phyloP scores from a whole-genome alignment of 2,113 vertebrate genomes.

The Equus przewalskii region DNA sequence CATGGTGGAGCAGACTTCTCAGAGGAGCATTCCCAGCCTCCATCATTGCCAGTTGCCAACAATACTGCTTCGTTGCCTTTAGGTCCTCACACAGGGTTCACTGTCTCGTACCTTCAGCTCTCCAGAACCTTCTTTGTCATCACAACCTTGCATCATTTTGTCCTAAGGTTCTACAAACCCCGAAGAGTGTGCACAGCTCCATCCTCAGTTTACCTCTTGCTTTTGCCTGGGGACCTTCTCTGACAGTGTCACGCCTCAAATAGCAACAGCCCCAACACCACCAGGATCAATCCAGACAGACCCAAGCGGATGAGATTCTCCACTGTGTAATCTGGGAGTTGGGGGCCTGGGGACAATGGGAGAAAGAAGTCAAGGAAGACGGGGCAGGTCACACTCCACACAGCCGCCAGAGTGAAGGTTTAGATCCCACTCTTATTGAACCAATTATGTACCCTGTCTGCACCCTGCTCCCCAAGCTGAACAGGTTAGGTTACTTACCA shows the following conservation, averaged over 20 bases:
- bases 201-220: neutral
- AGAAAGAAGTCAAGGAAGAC: neutral
- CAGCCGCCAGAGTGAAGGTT: too few relatives aligned
- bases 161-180: neutral
- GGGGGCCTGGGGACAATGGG: neutral
- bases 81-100: neutral
- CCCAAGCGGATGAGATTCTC: neutral
- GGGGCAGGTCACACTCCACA: neutral
- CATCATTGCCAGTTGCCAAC: neutral
- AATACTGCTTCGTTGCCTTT: too few relatives aligned
- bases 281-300: neutral
- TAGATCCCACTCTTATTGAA: neutral
- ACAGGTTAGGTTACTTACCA: neutral
- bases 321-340: neutral
- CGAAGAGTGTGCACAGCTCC: neutral
- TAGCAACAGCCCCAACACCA: neutral
- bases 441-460: too few relatives aligned
- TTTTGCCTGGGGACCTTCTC: neutral
- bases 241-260: neutral
- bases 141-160: neutral
- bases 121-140: neutral
- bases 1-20: neutral
- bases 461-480: neutral
- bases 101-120: neutral
- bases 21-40: neutral